Percentiles rank a stretch among this genome's conserved stretches.
Conservation (phyloP, 1,140 invertebrate genomes). For the Panonychus citri region DNA sequence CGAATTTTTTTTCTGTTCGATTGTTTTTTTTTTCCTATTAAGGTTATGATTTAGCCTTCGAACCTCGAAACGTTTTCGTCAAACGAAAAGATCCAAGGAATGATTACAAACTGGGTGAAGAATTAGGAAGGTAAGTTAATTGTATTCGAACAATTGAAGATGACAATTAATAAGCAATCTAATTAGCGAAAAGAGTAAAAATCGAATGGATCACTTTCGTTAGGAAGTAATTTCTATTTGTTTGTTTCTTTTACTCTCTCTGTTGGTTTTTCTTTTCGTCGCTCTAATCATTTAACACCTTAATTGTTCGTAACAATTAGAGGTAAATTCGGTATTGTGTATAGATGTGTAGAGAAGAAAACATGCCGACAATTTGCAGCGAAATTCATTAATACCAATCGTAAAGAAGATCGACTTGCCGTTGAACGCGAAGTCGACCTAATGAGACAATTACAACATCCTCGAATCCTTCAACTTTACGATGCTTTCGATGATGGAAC, state of each 20-base stretch:
- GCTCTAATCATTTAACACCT: neutral
- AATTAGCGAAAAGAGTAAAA: no score
- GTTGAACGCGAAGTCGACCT: conserved; percentile 88
- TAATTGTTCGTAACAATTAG: conserved; percentile 28
- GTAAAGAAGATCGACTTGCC: conserved; percentile 62
- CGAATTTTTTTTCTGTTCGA: neutral
- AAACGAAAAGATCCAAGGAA: conserved; percentile 12
- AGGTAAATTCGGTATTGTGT: conserved; percentile 94
- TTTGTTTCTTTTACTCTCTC: no score
- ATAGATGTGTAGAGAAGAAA: conserved; percentile 59
- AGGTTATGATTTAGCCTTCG: conserved; percentile 12
- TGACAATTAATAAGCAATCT: no score
- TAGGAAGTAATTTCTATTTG: no score
- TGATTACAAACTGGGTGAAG: conserved; percentile 12
- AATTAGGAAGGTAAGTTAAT: conserved; percentile 12
- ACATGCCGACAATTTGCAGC: conserved; percentile 61
- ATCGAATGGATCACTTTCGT: no score
- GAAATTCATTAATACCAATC: conserved; percentile 65
- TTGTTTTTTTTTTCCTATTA: no score
- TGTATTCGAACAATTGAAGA: no score
- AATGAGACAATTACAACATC: conserved; percentile 78
- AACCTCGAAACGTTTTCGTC: conserved; percentile 11
- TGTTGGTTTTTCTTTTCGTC: neutral
- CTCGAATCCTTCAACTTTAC: conserved; percentile 77
- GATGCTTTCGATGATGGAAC: conserved; percentile 71